These are phyloP conservation scores for Opisthograptis luteolata DNA, from an alignment of 2,888 invertebrate species.

Conservation along the genomic window DNA sequence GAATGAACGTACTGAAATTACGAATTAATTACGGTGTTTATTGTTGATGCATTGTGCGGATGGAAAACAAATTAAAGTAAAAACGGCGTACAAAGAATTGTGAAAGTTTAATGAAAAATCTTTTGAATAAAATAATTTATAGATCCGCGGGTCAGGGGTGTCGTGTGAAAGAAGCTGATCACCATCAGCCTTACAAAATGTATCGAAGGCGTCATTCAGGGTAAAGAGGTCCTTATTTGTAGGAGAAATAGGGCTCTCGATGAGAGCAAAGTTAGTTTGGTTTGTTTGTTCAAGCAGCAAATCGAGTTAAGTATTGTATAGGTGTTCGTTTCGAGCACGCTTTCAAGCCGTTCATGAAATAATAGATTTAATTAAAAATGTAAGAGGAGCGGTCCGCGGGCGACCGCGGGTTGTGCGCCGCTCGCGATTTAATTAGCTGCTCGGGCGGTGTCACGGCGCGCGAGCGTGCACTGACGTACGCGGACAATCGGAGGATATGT, in stretches of 20 bases:
- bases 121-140: slow-evolving; percentile 42
- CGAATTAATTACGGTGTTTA: too few relatives aligned
- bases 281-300: slow-evolving; percentile 45
- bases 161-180: slow-evolving; percentile 47
- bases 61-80: too few relatives aligned
- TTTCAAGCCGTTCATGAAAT: slow-evolving; percentile 38
- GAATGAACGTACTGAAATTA: too few relatives aligned
- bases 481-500: too few relatives aligned
- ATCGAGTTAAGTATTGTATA: slow-evolving; percentile 42
- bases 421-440: slow-evolving; percentile 20
- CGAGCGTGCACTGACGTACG: too few relatives aligned
- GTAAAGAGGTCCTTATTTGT: slow-evolving; percentile 3
- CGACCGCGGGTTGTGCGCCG: slow-evolving; percentile 11
- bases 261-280: not conserved
- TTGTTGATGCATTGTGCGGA: too few relatives aligned
- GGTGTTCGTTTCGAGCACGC: slow-evolving; percentile 32
- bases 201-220: not conserved
- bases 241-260: slow-evolving; percentile 2
- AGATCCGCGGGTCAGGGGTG: slow-evolving; percentile 43
- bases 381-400: slow-evolving; percentile 27
- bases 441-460: too few relatives aligned
- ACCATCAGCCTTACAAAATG: slow-evolving; percentile 16
- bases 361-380: slow-evolving; percentile 52
- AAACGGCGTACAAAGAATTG: slow-evolving; percentile 29
- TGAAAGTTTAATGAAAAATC: slow-evolving; percentile 38